Percentiles rank a stretch among this genome's conserved stretches.
Conservation (phyloP, 2,888 invertebrate species). For the Axea sp. region DNA sequence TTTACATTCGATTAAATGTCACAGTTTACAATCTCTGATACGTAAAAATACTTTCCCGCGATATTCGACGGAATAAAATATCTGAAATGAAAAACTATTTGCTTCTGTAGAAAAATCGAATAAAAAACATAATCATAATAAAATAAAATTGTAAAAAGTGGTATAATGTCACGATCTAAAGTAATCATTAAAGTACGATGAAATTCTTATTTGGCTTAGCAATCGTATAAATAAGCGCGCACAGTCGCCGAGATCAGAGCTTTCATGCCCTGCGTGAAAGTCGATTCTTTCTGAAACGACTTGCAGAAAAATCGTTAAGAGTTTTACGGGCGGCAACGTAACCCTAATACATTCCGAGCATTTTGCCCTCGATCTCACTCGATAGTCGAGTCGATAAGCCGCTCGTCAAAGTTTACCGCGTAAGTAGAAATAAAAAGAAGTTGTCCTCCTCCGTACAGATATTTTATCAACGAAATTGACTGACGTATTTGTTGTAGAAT, state of each 20-base stretch:
- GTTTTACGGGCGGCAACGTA: constrained; percentile 54
- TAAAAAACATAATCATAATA: too few relatives aligned
- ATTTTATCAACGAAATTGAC: constrained; percentile 1
- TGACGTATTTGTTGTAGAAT: constrained; percentile 20
- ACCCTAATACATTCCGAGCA: constrained; percentile 46
- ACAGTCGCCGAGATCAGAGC: background rate
- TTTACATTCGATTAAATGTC: too few relatives aligned
- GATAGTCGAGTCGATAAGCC: constrained; percentile 29
- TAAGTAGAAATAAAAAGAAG: constrained; percentile 38
- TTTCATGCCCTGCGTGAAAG: constrained; percentile 24
- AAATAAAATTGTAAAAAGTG: too few relatives aligned
- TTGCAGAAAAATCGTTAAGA: constrained; percentile 61
- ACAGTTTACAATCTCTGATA: too few relatives aligned
- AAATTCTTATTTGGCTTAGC: constrained; percentile 22
- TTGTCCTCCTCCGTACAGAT: background rate
- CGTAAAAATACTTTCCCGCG: too few relatives aligned
- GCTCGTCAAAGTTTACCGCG: constrained; percentile 36
- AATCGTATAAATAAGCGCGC: constrained; percentile 29
- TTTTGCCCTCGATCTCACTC: constrained; percentile 28
- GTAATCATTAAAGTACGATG: constrained; percentile 23
- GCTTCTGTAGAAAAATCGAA: too few relatives aligned
- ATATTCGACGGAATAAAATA: too few relatives aligned
- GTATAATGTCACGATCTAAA: constrained; percentile 1
- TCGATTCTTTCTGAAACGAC: constrained; percentile 49
- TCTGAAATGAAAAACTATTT: too few relatives aligned